Percentiles rank a stretch among this genome's conserved stretches.
phyloP scores from a whole-genome alignment of 2,113 vertebrate genomes.

The Psammodynastes pulverulentus region DNA sequence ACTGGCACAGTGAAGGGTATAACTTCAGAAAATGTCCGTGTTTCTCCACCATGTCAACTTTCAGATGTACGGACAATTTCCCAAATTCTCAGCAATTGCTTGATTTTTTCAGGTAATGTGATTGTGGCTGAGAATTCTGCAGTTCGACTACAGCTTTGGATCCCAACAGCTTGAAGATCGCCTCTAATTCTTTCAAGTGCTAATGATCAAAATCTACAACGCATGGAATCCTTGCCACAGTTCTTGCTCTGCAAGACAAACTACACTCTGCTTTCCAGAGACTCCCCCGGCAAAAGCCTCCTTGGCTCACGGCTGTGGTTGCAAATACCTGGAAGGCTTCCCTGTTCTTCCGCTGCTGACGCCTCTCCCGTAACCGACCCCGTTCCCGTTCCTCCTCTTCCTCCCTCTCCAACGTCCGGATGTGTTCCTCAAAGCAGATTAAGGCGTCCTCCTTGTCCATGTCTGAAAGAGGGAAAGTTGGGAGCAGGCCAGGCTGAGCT shows the following conservation, averaged over 20 bases:
- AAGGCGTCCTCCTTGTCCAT: constrained; percentile 76
- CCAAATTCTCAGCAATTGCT: background rate
- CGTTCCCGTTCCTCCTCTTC: constrained; percentile 71
- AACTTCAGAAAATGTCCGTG: background rate
- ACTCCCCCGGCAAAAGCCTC: background rate
- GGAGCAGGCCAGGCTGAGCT: background rate
- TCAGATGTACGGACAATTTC: background rate
- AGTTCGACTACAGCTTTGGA: background rate
- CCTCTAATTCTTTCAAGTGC: background rate
- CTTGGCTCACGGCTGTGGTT: too few species aligned
- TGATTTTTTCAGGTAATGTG: background rate
- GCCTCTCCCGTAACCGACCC: constrained; percentile 67
- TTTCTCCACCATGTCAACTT: background rate
- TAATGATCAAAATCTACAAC: background rate
- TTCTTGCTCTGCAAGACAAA: background rate
- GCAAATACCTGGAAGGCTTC: constrained; percentile 71
- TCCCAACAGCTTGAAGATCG: background rate
- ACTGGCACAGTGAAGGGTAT: background rate
- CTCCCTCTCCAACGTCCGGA: constrained; percentile 71
- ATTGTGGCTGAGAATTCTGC: background rate
- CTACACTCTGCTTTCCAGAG: too few species aligned
- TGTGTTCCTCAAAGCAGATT: constrained; percentile 75
- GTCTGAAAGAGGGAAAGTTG: constrained; percentile 49
- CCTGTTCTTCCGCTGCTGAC: constrained; percentile 74
- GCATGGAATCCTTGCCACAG: background rate